Evolutionary conservation across 2,797 vertebrate genomes (phyloP), one percentile per base, ranked within the genome.

Genomic region (Pipistrellus kuhlii): DNA sequence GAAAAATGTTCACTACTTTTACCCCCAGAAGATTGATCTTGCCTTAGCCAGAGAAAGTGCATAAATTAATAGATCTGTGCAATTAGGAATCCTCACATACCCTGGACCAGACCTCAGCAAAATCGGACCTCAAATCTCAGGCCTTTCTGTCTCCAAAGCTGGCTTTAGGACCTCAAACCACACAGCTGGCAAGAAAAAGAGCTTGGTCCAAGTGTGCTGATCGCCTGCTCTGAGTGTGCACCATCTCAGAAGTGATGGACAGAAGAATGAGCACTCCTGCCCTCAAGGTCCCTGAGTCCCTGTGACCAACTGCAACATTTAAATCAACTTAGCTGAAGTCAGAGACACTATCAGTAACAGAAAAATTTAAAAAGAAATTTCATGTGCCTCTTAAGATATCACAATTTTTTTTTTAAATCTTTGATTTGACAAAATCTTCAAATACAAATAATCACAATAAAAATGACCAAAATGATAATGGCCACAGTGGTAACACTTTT

Each of bases 371-470:
- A 27, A 77, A 30, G 6, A 77, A 77, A 14, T 81, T n/a, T 73
- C 12, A 38, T 30, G 10, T 32, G 12, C 27, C 71, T 83, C n/a
- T 69, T 72, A 88, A 32, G n/a, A 57, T 14, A 75, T 30, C 64
- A n/a, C 68, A 62, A 78, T 32, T 82, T 62, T 13, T 35, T 35
- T 35, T 35, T 35, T 35, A 59, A 12, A 20, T 9, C 27, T 59
- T 66, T 32, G 3, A 57, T 82, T 88, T 91, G n/a, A 93, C 30
- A 77, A 85, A 92, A 30, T 55, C 69, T 66, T 64, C 86, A 90
- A 96, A 83, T 62, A 66, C 6, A 94, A 84, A 71, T 41, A 78
- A 80, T 51, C 4, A 55, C 85, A 38, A 85, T 78, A 53, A 85
- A 80, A 92, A 80, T 44, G 25, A 78, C 27, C 27, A 76, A 10